Evolutionary conservation across 2,888 invertebrate genomes (phyloP).

Genomic region (Cantharis flavilabris): DNA sequence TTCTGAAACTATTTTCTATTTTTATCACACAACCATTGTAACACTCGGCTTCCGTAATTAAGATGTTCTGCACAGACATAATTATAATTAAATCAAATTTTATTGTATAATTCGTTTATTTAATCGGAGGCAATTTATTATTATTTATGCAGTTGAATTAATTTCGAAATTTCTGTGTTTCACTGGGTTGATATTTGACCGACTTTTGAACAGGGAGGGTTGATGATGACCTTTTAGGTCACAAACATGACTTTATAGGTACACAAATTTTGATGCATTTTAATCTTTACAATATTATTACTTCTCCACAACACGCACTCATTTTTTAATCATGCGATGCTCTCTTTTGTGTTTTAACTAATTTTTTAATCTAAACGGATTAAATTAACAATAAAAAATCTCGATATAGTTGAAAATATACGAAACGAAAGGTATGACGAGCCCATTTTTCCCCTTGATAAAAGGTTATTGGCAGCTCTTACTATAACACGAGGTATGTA

Average conservation of each 20-base stretch:
- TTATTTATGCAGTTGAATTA: too few relatives aligned
- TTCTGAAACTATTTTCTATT: not conserved
- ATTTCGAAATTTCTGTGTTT: too few relatives aligned
- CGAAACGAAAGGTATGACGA: not conserved
- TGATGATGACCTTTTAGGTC: conserved; percentile 11
- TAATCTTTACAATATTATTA: not conserved
- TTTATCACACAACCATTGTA: not conserved
- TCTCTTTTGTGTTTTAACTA: not conserved
- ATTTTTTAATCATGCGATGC: not conserved
- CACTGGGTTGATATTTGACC: conserved; percentile 1
- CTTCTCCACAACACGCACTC: not conserved
- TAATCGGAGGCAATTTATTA: not conserved
- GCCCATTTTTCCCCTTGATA: conserved; percentile 17
- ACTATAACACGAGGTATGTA: conserved; percentile 34
- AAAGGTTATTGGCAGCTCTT: conserved; percentile 42
- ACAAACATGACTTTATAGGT: not conserved
- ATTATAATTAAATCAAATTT: not conserved
- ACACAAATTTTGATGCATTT: not conserved
- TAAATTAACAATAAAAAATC: not conserved
- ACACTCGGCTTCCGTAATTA: not conserved
- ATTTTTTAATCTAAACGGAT: not conserved
- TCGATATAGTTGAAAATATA: not conserved
- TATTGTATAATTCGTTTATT: not conserved
- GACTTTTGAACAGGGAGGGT: conserved; percentile 11
- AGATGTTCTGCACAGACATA: not conserved